Base-by-base conservation (phyloP, 1,140 invertebrate species). In the Nasonia vitripennis region DNA sequence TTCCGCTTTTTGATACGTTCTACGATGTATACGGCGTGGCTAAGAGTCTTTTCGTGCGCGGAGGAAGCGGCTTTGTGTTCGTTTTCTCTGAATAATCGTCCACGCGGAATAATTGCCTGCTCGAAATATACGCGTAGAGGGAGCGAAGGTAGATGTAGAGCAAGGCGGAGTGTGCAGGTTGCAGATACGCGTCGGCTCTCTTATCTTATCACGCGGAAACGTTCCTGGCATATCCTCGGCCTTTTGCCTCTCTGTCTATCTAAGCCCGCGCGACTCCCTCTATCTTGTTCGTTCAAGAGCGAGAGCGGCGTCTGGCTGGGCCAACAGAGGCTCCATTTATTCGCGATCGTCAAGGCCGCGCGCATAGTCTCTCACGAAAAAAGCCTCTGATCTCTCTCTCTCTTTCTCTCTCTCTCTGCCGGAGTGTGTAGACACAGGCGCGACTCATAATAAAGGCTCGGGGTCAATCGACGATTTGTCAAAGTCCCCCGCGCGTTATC, bases 241-340 rank as follows among this genome's bases (percentile, higher is more conserved):
- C 23, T 73, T 51, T 62, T 62, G 70, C 68, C 87, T 89, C 87
- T 84, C 86, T 86, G 41, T 51, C 87, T 86, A 84, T 89, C 86
- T 86, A 27, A 27, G 5, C 34, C 4, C 34, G 27, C 27, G 27
- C 34, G 34, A 37, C 34, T 37, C 34, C 5, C 34, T 37, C 34
- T 37, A 37, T 27, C 71, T 78, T n/a, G 37, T 31, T 55, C 67
- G 67, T 14, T 31, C 11, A 45, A 41, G 27, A 45, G 86, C 73
- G 48, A 31, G 27, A 14, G 20, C 20, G 34, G 84, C 71, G 62
- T 78, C 55, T 74, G 79, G 17, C 51, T 83, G 20, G 85, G 85
- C 88, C 89, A 88, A 93, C 92, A 93, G 91, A 91, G 90, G 91
- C 89, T 91, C 90, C 91, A 92, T 93, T 93, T 93, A 92, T 92